Evolutionary conservation across 1,140 invertebrate genomes (phyloP).

Genomic region (Drosophila bifasciata): DNA sequence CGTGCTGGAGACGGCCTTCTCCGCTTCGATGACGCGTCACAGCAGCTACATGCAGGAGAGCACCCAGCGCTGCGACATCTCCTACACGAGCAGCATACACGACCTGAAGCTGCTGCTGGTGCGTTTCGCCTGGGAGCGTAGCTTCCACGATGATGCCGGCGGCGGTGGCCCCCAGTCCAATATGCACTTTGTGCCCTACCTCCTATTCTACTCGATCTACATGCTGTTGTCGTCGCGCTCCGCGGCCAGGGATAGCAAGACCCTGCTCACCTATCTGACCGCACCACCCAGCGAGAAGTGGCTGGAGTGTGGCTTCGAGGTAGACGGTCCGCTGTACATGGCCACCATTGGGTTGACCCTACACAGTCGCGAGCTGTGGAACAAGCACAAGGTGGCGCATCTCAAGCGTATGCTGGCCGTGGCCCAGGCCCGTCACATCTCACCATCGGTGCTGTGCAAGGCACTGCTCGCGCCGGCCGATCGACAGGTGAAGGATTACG

Average conservation of each 20-base stretch:
- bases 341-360: constrained; percentile 91
- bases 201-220: constrained; percentile 97
- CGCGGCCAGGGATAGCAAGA: constrained; percentile 88
- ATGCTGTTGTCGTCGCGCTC: constrained; percentile 85
- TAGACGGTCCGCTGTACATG: constrained; percentile 95
- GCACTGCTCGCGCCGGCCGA: constrained; percentile 84
- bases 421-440: constrained; percentile 90
- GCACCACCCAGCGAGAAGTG: constrained; percentile 85
- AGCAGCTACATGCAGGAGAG: constrained; percentile 94
- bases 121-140: constrained; percentile 96
- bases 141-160: constrained; percentile 98
- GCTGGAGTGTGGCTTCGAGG: constrained; percentile 93
- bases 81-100: constrained; percentile 94
- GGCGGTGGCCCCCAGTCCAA: constrained; percentile 98
- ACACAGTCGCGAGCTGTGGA: constrained; percentile 89
- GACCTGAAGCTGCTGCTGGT: constrained; percentile 96
- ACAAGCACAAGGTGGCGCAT: constrained; percentile 88
- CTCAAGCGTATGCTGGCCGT: constrained; percentile 91
- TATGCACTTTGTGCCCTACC: constrained; percentile 97
- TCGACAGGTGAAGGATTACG: constrained; percentile 88
- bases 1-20: constrained; percentile 97
- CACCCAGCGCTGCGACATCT: constrained; percentile 94
- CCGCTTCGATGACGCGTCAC: constrained; percentile 95
- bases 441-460: constrained; percentile 85
- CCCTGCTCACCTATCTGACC: constrained; percentile 89